phyloP scores from a whole-genome alignment of 2,797 vertebrate genomes.

The Limnodromus scolopaceus region DNA sequence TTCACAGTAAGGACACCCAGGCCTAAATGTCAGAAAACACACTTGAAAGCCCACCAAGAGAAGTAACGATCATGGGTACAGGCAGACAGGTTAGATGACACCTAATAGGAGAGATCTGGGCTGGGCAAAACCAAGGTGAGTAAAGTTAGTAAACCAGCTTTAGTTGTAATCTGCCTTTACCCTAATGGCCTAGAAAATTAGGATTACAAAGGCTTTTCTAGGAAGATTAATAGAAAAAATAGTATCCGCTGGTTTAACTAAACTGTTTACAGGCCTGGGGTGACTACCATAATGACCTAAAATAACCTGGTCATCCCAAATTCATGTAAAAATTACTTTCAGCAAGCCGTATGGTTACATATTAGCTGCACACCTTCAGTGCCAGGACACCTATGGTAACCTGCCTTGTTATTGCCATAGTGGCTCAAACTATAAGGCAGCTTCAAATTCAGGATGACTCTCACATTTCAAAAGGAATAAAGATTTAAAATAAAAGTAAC shows the following conservation, averaged over 20 bases:
- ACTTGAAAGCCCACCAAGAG: background rate
- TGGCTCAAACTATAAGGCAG: background rate
- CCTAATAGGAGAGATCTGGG: background rate
- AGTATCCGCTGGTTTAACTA: background rate
- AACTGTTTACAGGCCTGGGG: background rate
- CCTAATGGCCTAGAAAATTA: conserved; percentile 50
- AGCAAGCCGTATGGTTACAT: background rate
- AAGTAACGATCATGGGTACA: background rate
- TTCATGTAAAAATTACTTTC: background rate
- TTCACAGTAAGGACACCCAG: background rate
- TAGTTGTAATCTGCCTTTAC: conserved; percentile 47
- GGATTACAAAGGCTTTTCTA: conserved; percentile 53
- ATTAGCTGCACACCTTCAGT: background rate
- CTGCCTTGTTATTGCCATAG: background rate
- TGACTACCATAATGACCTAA: background rate
- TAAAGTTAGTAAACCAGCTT: conserved; percentile 41
- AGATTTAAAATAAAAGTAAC: background rate
- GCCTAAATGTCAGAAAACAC: background rate
- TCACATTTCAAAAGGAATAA: background rate
- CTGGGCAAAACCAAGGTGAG: conserved; percentile 2
- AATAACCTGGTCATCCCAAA: background rate
- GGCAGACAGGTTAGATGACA: background rate
- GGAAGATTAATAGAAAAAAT: conserved; percentile 58
- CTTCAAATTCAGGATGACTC: background rate
- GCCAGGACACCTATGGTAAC: background rate